These are phyloP conservation scores for Euproctis similis DNA, from an alignment of 2,888 invertebrate genomes.

Conservation along the genomic window DNA sequence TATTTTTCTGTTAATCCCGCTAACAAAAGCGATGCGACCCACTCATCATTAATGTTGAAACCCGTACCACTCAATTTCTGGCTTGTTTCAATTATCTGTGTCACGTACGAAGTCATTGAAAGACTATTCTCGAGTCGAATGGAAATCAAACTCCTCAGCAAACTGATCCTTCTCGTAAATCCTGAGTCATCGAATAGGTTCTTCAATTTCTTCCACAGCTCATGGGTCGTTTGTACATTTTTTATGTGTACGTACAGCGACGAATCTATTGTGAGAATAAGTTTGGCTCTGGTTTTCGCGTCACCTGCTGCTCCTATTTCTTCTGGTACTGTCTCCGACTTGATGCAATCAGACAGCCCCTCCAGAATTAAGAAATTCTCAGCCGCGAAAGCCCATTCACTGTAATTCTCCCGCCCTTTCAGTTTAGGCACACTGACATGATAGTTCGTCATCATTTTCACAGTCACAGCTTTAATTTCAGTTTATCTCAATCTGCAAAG, in stretches of 20 bases:
- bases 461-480: no score
- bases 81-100: constrained; percentile 6
- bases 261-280: neutral
- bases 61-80: constrained; percentile 9
- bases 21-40: constrained; percentile 7
- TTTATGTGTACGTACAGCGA: neutral
- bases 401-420: constrained; percentile 1
- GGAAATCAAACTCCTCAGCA: constrained; percentile 1
- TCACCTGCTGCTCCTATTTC: neutral
- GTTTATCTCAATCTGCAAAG: no score
- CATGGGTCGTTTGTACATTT: neutral
- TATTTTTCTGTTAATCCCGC: constrained; percentile 10
- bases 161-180: constrained; percentile 4
- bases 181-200: constrained; percentile 2
- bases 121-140: neutral
- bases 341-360: constrained; percentile 1
- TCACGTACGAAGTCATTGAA: constrained; percentile 1
- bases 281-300: neutral
- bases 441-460: no score
- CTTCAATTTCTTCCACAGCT: constrained; percentile 1
- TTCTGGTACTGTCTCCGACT: neutral
- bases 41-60: constrained; percentile 9
- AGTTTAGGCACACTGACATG: neutral
- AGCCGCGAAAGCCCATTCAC: constrained; percentile 2
- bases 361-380: constrained; percentile 5